Evolutionary conservation across 2,797 vertebrate species (phyloP).

Genomic region (Epinephelus coioides): DNA sequence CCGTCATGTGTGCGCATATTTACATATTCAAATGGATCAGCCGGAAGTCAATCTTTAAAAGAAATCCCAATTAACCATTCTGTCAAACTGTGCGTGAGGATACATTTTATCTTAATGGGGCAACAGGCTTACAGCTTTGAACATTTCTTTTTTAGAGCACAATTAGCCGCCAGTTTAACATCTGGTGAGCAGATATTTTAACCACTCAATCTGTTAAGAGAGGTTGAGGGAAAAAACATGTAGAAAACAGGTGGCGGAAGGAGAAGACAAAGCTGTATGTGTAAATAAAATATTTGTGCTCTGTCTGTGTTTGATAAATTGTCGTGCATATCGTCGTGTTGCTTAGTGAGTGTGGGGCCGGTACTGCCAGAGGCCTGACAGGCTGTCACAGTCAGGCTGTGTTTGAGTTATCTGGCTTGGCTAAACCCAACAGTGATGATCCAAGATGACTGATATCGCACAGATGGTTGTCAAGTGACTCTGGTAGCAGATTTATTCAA

Average conservation of each 20-base stretch:
- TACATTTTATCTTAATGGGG: background rate
- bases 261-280: constrained; percentile 42
- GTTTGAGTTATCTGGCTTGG: constrained; percentile 42
- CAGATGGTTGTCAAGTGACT: constrained; percentile 20
- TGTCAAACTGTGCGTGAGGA: background rate
- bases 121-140: constrained; percentile 13
- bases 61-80: constrained; percentile 27
- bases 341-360: constrained; percentile 19
- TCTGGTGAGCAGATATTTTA: constrained; percentile 51
- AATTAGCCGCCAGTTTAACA: constrained; percentile 47
- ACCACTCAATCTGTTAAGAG: constrained; percentile 31
- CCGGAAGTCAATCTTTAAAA: constrained; percentile 14
- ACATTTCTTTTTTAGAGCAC: constrained; percentile 17
- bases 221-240: constrained; percentile 20
- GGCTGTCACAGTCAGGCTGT: constrained; percentile 24
- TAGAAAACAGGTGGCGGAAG: constrained; percentile 43
- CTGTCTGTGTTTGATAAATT: constrained; percentile 32
- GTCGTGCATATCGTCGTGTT: constrained; percentile 29
- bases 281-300: constrained; percentile 47
- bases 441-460: constrained; percentile 12
- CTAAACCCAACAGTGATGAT: constrained; percentile 18
- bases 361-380: constrained; percentile 39
- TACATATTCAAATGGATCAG: constrained; percentile 25
- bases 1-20: background rate
- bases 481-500: background rate